A percentile compares a stretch with the other conserved stretches of the same genome.
Evolutionary conservation across 2,113 vertebrate genomes (phyloP).

Genomic region (Sinocyclocheilus maitianheensis): DNA sequence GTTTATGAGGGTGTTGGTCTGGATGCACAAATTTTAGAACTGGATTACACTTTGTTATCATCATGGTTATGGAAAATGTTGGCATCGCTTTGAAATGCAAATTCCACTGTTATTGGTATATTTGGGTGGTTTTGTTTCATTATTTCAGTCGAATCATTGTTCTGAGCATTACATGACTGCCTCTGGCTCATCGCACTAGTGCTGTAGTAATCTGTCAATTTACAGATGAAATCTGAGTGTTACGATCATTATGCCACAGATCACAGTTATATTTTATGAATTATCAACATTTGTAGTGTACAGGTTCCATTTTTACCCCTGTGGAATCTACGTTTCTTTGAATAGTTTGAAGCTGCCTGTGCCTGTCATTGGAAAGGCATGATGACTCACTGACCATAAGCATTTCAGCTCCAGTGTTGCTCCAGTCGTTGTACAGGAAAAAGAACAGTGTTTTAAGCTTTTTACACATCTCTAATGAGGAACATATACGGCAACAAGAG

Average conservation of each 20-base stretch:
- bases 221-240: constrained; percentile 4
- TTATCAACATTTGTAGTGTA: background rate
- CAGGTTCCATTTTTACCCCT: background rate
- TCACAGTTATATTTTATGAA: background rate
- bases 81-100: background rate
- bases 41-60: background rate
- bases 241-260: background rate
- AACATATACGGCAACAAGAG: too few relatives aligned
- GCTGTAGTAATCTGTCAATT: constrained; percentile 27
- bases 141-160: background rate
- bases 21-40: background rate
- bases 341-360: background rate
- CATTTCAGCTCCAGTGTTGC: background rate
- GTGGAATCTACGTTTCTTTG: background rate
- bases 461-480: background rate
- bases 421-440: background rate
- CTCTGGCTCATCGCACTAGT: background rate
- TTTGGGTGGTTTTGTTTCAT: background rate
- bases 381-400: constrained; percentile 23
- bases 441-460: background rate
- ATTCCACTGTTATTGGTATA: background rate
- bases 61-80: background rate
- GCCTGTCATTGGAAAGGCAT: background rate
- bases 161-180: background rate
- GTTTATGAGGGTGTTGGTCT: background rate